Conservation (phyloP, 2,888 invertebrate species). For the Baronia brevicornis region DNA sequence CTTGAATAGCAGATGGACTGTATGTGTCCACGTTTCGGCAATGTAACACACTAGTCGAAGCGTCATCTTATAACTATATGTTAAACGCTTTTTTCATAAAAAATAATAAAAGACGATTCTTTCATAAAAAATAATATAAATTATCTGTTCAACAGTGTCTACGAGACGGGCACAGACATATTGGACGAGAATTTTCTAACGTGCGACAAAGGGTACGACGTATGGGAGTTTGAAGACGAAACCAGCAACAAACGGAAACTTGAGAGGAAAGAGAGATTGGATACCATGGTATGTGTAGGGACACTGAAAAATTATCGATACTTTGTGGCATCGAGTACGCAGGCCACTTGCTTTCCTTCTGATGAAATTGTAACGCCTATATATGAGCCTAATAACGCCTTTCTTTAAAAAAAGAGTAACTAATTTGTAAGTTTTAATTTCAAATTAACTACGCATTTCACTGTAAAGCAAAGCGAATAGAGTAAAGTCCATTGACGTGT, state of each 20-base stretch:
- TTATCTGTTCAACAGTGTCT: slow-evolving; percentile 34
- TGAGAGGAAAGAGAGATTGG: slow-evolving; percentile 42
- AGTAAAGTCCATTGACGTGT: no score
- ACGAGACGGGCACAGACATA: slow-evolving; percentile 45
- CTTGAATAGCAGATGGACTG: no score
- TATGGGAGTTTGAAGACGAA: slow-evolving; percentile 57
- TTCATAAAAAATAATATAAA: background rate
- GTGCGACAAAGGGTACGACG: slow-evolving; percentile 48
- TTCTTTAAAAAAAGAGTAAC: no score
- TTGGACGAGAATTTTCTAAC: slow-evolving; percentile 53
- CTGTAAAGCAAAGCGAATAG: no score
- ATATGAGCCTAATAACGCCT: no score
- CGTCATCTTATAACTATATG: no score
- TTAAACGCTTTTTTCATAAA: background rate
- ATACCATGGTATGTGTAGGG: slow-evolving; percentile 53
- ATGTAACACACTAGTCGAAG: no score
- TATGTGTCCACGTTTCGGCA: no score
- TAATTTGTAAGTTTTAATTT: no score
- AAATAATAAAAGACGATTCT: background rate
- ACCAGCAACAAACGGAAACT: slow-evolving; percentile 41
- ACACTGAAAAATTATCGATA: background rate
- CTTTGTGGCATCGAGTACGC: background rate
- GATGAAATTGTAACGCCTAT: no score
- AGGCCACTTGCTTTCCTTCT: no score
- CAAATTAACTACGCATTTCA: no score